phyloP scores from a whole-genome alignment of 2,888 invertebrate genomes.

The Oasisia sp. region DNA sequence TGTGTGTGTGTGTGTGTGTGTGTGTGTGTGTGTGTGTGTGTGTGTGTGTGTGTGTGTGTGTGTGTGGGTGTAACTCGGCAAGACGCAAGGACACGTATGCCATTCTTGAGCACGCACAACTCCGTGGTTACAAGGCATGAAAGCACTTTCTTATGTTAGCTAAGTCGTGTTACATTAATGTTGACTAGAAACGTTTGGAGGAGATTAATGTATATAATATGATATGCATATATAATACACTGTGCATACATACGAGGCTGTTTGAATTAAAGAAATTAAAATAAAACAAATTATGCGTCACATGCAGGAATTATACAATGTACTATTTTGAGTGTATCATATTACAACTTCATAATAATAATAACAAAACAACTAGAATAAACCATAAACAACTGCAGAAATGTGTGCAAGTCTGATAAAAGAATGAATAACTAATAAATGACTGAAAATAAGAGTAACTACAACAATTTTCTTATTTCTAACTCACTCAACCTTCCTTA shows the following conservation, averaged over 20 bases:
- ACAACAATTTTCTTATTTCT: not conserved
- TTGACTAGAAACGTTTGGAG: no score
- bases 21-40: no score
- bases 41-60: no score
- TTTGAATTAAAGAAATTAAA: not conserved
- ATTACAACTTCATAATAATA: not conserved
- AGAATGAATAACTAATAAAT: not conserved
- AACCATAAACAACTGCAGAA: not conserved
- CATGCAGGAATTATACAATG: not conserved
- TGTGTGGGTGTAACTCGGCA: no score
- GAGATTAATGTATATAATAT: no score
- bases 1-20: no score
- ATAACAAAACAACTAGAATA: not conserved
- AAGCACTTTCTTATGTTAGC: no score
- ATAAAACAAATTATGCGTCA: not conserved
- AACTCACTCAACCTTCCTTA: not conserved
- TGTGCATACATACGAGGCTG: not conserved
- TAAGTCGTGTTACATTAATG: no score
- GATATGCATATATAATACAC: not conserved
- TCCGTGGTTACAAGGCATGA: no score
- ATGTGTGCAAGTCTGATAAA: not conserved
- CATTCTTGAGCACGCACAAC: no score
- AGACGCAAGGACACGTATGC: no score
- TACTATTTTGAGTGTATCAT: not conserved
- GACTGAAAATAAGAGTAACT: no score